Evolutionary conservation across 2,888 invertebrate genomes (phyloP), one percentile per base, ranked within the genome.

Genomic region (Branchinecta sandiegonensis): DNA sequence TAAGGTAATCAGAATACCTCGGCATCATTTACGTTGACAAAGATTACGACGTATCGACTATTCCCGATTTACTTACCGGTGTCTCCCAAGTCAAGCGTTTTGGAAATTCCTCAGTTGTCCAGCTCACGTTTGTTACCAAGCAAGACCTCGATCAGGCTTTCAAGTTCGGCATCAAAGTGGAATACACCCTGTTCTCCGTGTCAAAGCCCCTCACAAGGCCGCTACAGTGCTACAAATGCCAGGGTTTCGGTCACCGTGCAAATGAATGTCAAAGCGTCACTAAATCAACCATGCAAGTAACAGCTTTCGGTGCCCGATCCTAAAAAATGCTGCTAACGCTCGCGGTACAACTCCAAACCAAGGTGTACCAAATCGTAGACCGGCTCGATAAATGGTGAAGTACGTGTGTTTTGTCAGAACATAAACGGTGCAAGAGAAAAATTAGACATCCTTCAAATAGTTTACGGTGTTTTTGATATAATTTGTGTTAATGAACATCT

Each of bases 311-410:
- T 50, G 56, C 56, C 56, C 56, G 13, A 50, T 50, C 14, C 14
- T 50, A 14, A 50, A 50, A 13, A 13, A 5, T 5, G 14, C 5
- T n/a, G 14, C 13, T 50, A 6, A 4, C 13, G 56, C 56, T 50
- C 56, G 56, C 14, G 56, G 56, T 50, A 50, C 56, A 50, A 3
- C 14, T 50, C 5, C 56, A n/a, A 14, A 2, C 13, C 56, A 13
- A 14, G 14, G 14, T 50, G 14, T 3, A 13, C 14, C 56, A 50
- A 50, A 50, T 50, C 56, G 56, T 50, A 50, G 14, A 14, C 56
- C 56, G 56, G 56, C 56, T 50, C 56, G 56, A 50, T 50, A 50
- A 50, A 50, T 50, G 56, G 56, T 50, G 56, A 50, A 50, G 56
- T 50, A 50, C 3, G 56, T 50, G 56, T 50, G 3, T 23, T 23